Base-by-base conservation (phyloP, 2,113 vertebrate species). In the Albula glossodonta region DNA sequence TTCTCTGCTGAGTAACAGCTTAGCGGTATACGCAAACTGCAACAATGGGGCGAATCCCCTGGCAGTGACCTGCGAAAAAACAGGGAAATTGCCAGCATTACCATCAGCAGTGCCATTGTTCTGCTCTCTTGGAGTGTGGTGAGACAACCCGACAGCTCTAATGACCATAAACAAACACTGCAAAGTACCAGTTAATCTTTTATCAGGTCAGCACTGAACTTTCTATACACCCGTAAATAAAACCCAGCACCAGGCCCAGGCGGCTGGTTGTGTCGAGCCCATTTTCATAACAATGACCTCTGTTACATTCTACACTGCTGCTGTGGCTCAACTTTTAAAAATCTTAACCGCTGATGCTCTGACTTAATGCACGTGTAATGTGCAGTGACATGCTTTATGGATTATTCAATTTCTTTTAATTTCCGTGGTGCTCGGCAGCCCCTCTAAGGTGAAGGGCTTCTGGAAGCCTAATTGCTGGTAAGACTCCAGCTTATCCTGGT, bases 21-120 rank as follows among this genome's bases (percentile, higher is more conserved):
- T 99, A 93, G 98, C 98, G 84, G 98, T 99, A 95, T 99, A 99
- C 95, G 98, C 98, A 89, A 99, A 99, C 97, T 99, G 98, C 91
- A 99, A 94, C 97, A 99, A 97, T 80, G 98, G 98, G 92, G 97
- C 97, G 90, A 99, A 99, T 93, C 98, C 98, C 93, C 96, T 97
- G 94, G 98, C 97, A 85, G 98, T 99, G 97, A 99, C 98, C 98
- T 99, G 96, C 89, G 88, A 80, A 86, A 77, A 94, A 89, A 92
- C 88, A 95, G 92, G 92, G 94, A 97, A 93, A 97, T 96, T 92
- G 94, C 92, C 93, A 94, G 91, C 0, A 60, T 97, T 97, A 97
- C 87, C 92, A 95, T 96, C 95, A 96, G 95, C 92, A 92, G 81
- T 89, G 91, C 86, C 87, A 92, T 95, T 96, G 95, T 94, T 93